phyloP scores from a whole-genome alignment of 92 coral and sea anemone species.

The Palythoa heliodiscus region DNA sequence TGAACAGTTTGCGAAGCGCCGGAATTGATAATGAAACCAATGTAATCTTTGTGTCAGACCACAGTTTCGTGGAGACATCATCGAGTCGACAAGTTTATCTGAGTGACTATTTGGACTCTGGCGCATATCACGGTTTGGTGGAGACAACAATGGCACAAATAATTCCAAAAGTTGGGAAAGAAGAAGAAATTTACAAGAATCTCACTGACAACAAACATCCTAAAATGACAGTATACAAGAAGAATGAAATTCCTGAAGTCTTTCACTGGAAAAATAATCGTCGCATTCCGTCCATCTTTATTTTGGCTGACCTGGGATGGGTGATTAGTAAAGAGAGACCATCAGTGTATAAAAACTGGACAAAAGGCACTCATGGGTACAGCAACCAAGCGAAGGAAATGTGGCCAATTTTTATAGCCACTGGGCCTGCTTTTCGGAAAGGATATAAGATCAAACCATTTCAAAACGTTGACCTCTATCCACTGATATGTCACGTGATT shows the following conservation, averaged over 20 bases:
- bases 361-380: constrained; percentile 51
- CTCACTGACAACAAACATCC: constrained; percentile 60
- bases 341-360: constrained; percentile 10
- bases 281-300: constrained; percentile 80
- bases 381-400: constrained; percentile 38
- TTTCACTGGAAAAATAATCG: constrained; percentile 90
- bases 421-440: constrained; percentile 57
- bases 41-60: constrained; percentile 86
- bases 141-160: constrained; percentile 73
- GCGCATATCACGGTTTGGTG: constrained; percentile 56
- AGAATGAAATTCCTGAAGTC: constrained; percentile 67
- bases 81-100: constrained; percentile 67
- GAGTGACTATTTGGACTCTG: constrained; percentile 65
- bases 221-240: constrained; percentile 76
- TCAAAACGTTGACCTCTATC: constrained; percentile 46
- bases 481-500: constrained; percentile 54
- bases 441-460: constrained; percentile 47
- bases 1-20: constrained; percentile 63
- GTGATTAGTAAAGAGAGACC: constrained; percentile 38
- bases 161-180: constrained; percentile 65
- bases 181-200: constrained; percentile 72
- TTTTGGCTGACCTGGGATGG: constrained; percentile 82
- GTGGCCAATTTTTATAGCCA: constrained; percentile 63
- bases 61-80: constrained; percentile 88
- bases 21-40: constrained; percentile 74